A percentile compares a stretch with the other conserved stretches of the same genome.
Conservation (phyloP, 1,140 invertebrate species). For the Periplaneta americana region DNA sequence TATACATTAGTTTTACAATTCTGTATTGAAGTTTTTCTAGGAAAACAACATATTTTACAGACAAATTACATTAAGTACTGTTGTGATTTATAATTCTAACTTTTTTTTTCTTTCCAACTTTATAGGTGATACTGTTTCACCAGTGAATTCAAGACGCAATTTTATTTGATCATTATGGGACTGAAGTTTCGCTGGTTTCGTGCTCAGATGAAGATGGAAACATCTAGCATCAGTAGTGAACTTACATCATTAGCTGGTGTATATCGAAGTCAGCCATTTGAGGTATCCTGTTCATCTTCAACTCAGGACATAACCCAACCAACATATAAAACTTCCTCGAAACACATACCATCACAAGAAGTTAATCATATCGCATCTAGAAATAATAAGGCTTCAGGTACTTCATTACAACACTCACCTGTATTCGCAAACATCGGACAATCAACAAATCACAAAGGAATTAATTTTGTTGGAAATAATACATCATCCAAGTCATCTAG, state of each 20-base stretch:
- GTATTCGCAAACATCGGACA: neutral
- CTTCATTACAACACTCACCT: neutral
- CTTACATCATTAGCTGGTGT: neutral
- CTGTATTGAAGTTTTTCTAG: too few relatives aligned
- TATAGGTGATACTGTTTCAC: neutral
- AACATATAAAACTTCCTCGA: too few relatives aligned
- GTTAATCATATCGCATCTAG: neutral
- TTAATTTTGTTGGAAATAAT: neutral
- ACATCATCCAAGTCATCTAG: too few relatives aligned
- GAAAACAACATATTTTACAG: too few relatives aligned
- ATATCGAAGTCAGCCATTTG: neutral
- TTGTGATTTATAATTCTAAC: too few relatives aligned
- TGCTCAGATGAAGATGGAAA: neutral
- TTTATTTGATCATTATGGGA: conserved; percentile 12
- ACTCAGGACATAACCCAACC: neutral
- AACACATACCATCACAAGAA: too few relatives aligned
- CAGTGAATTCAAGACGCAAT: too few relatives aligned
- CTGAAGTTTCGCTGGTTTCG: conserved; percentile 14
- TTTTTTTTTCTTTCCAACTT: too few relatives aligned
- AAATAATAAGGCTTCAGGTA: neutral
- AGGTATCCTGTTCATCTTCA: neutral
- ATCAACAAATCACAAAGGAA: neutral
- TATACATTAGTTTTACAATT: too few relatives aligned
- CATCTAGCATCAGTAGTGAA: neutral
- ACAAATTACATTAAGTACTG: too few relatives aligned